These are phyloP conservation scores for Drosophila miranda DNA, from an alignment of 1,140 invertebrate genomes.

Conservation along the genomic window DNA sequence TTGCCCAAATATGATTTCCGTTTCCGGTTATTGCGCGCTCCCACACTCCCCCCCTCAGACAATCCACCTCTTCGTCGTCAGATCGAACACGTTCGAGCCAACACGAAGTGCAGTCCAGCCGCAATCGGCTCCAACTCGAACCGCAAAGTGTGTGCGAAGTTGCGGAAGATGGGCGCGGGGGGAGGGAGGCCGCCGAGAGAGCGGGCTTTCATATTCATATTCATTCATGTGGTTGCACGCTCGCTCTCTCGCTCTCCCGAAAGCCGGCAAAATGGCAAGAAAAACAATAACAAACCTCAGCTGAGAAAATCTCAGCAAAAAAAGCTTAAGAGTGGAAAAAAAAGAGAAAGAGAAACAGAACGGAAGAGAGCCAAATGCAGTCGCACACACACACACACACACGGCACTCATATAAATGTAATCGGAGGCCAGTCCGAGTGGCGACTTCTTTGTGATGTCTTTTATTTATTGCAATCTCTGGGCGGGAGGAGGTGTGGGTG, in stretches of 20 bases:
- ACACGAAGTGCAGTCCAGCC: conserved; percentile 61
- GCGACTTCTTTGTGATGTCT: conserved; percentile 40
- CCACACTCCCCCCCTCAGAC: background rate
- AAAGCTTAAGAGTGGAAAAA: conserved; percentile 63
- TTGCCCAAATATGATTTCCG: conserved; percentile 67
- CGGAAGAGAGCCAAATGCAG: conserved; percentile 48
- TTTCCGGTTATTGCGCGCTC: conserved; percentile 42
- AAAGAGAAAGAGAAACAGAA: conserved; percentile 17
- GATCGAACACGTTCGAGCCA: conserved; percentile 65
- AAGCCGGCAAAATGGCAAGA: conserved; percentile 71
- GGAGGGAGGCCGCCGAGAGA: background rate
- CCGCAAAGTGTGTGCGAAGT: conserved; percentile 2
- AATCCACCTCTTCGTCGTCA: conserved; percentile 5
- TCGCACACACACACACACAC: conserved; percentile 59
- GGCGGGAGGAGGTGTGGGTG: background rate
- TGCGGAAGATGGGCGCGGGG: conserved; percentile 4
- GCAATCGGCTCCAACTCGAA: conserved; percentile 45
- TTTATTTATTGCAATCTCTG: conserved; percentile 42
- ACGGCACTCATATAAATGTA: background rate
- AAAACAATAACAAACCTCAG: conserved; percentile 79
- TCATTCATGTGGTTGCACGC: conserved; percentile 60
- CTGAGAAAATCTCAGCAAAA: conserved; percentile 52
- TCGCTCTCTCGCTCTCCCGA: too few species aligned
- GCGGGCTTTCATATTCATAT: conserved; percentile 48
- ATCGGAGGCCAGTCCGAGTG: conserved; percentile 29